Evolutionary conservation across 2,888 invertebrate species (phyloP).

Genomic region (Drosophila macrothrix): DNA sequence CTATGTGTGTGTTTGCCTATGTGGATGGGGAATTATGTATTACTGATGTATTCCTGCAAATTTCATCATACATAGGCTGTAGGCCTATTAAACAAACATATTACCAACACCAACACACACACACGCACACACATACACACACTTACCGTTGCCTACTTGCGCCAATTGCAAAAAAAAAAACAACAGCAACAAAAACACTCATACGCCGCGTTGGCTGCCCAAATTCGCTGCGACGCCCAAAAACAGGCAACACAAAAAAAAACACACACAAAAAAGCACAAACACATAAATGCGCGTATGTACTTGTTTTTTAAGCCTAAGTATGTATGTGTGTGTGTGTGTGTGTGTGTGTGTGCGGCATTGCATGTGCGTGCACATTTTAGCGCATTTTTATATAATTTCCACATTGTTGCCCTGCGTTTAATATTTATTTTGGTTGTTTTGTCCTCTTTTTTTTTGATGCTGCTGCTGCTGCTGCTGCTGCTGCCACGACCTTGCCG

Average conservation of each 20-base stretch:
- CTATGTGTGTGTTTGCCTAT: conserved; percentile 1
- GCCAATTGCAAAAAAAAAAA: conserved; percentile 9
- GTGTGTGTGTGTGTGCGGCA: conserved; percentile 6
- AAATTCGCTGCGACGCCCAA: conserved; percentile 63
- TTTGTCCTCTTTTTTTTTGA: conserved; percentile 58
- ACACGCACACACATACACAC: conserved; percentile 8
- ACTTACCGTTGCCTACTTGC: conserved; percentile 4
- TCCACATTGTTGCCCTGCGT: conserved; percentile 71
- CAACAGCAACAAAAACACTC: conserved; percentile 17
- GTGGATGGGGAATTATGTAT: conserved; percentile 43
- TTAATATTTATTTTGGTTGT: conserved; percentile 74
- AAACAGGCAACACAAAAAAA: conserved; percentile 61
- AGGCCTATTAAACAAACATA: conserved; percentile 79
- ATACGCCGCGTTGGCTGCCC: conserved; percentile 54
- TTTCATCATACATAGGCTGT: conserved; percentile 55
- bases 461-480: conserved; percentile 17
- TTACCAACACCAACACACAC: conserved; percentile 54
- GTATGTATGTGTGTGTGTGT: conserved; percentile 28
- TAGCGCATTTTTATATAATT: conserved; percentile 81
- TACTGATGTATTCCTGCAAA: conserved; percentile 44
- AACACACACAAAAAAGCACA: conserved; percentile 3
- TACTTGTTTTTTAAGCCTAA: conserved; percentile 7
- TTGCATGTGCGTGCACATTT: conserved; percentile 60
- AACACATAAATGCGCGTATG: conserved; percentile 26
- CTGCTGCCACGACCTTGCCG: conserved; percentile 69